Base-by-base conservation (phyloP, 2,113 vertebrate genomes). In the Ameiurus melas region DNA sequence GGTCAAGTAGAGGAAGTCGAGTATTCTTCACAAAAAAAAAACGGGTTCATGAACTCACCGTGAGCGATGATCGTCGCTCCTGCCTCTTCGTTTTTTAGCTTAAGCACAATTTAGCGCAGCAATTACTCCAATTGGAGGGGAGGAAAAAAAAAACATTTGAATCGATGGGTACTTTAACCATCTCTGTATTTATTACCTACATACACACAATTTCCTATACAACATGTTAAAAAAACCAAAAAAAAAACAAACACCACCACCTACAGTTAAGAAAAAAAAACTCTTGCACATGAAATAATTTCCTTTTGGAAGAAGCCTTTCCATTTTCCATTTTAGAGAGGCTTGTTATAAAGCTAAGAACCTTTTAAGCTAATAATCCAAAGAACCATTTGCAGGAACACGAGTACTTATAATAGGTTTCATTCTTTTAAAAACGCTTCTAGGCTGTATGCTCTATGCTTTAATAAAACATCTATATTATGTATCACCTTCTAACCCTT, bases 31-130 rank as follows among this genome's bases (percentile, higher is more conserved):
- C 30, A 19, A 25, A 70, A 25, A 27, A 47, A 47, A 73, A 73
- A 82, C 22, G 53, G 55, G 80, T 87, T 83, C 70, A 77, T 64
- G 81, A 88, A 84, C 68, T 83, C 39, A 8, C 36, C 27, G 68
- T 51, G 68, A 87, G 80, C 33, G 20, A 62, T 36, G 68, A 39
- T 6, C 43, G 10, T 20, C 4, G 47, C 17, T 64, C 36, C 86
- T 43, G 19, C 19, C 27, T 47, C 43, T 14, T 47, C 39, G 27
- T 51, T 14, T 73, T 43, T 75, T 39, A 71, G 9, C 16, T 43
- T 8, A 71, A 0, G 30, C 16, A 71, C 64, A 43, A 20, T 87
- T 82, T 82, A 71, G 64, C 22, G 43, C 5, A 71, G 66, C 25
- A 47, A 47, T 86, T 80, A 60, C 2, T 51, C 60, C 19, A 66